phyloP scores from a whole-genome alignment of 1,140 invertebrate species.

The Cydia fagiglandana region DNA sequence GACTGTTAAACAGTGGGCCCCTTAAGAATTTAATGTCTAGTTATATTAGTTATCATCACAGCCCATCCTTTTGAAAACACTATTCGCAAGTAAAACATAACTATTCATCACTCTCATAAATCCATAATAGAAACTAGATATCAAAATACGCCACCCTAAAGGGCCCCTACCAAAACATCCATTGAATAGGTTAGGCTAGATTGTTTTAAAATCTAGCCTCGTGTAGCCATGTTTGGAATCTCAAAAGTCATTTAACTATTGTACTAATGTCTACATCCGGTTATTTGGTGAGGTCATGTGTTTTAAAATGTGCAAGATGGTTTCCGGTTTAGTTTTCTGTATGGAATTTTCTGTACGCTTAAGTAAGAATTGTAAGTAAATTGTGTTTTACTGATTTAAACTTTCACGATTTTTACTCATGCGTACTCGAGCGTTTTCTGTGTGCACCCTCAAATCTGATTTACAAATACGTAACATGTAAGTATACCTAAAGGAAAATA shows the following conservation, averaged over 20 bases:
- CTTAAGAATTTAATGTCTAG: too few relatives aligned
- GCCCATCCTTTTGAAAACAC: neutral
- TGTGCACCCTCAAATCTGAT: too few relatives aligned
- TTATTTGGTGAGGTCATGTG: conserved; percentile 29
- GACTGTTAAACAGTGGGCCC: too few relatives aligned
- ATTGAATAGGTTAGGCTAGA: neutral
- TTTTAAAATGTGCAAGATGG: neutral
- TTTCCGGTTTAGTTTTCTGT: conserved; percentile 1
- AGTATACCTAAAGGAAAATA: too few relatives aligned
- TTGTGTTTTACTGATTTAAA: too few relatives aligned
- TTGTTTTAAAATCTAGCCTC: conserved; percentile 25
- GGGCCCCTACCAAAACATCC: conserved; percentile 28
- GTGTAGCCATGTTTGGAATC: conserved; percentile 13
- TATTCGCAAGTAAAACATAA: neutral
- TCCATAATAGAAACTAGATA: neutral
- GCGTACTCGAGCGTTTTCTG: too few relatives aligned
- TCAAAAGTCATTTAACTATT: conserved; percentile 21
- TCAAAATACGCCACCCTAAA: neutral
- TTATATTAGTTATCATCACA: too few relatives aligned
- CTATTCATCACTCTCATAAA: neutral
- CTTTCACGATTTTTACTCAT: too few relatives aligned
- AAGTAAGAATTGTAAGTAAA: too few relatives aligned
- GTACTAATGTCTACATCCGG: conserved; percentile 11
- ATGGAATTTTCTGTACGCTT: neutral
- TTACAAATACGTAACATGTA: too few relatives aligned